These are phyloP conservation scores for Anarrhichthys ocellatus DNA, from an alignment of 2,113 vertebrate genomes.

Conservation along the genomic window DNA sequence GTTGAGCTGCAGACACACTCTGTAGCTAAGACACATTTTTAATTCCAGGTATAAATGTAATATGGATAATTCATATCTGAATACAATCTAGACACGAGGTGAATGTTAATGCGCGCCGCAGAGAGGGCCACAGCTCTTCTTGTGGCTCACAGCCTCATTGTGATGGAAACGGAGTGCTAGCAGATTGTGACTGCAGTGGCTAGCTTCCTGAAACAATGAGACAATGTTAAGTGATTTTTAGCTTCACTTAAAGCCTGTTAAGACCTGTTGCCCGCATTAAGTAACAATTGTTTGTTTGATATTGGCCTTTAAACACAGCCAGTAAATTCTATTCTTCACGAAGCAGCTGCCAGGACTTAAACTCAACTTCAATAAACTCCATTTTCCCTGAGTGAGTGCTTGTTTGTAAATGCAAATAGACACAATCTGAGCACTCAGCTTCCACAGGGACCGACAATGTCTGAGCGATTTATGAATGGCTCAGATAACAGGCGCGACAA, in stretches of 20 bases:
- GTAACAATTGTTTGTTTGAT: slow-evolving; percentile 5
- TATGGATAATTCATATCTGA: slow-evolving; percentile 63
- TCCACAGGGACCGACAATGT: slow-evolving; percentile 39
- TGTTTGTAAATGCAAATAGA: slow-evolving; percentile 65
- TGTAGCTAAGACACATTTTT: slow-evolving; percentile 39
- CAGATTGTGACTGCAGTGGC: slow-evolving; percentile 4
- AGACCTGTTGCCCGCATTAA: not conserved
- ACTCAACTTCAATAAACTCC: slow-evolving; percentile 26
- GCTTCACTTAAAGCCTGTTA: not conserved
- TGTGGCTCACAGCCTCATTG: slow-evolving; percentile 17
- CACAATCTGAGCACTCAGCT: slow-evolving; percentile 39
- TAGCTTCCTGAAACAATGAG: slow-evolving; percentile 20
- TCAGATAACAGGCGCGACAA: slow-evolving; percentile 65
- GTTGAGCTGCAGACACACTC: slow-evolving; percentile 6
- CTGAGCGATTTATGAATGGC: slow-evolving; percentile 65
- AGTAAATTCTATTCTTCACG: slow-evolving; percentile 12
- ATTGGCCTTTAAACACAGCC: slow-evolving; percentile 15
- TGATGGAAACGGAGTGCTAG: slow-evolving; percentile 16
- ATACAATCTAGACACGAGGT: slow-evolving; percentile 42
- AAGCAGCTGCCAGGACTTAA: slow-evolving; percentile 13
- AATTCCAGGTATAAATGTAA: slow-evolving; percentile 63
- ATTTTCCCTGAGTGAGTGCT: slow-evolving; percentile 36
- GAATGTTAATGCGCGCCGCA: slow-evolving; percentile 49
- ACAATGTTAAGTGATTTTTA: not conserved
- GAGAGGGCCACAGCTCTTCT: not conserved